Percentiles rank a stretch among this genome's conserved stretches.
phyloP scores from a whole-genome alignment of 2,113 vertebrate genomes.

The Callipepla squamata region DNA sequence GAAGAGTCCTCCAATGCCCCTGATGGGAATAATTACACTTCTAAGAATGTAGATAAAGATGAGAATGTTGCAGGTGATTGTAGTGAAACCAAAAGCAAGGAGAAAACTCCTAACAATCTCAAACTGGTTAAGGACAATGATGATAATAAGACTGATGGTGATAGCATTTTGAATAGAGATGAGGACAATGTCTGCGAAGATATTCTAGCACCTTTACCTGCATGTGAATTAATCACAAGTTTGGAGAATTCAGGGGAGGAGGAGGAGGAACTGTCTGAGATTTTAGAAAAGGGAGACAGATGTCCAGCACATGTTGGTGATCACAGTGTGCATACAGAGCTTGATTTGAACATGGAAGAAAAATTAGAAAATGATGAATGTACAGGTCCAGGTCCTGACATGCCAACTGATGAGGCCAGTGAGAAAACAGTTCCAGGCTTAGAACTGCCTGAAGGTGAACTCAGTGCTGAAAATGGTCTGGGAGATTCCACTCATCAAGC shows the following conservation, averaged over 20 bases:
- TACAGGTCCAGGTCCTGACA: not conserved
- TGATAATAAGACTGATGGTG: constrained; percentile 2
- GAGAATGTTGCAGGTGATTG: not conserved
- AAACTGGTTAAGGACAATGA: constrained; percentile 5
- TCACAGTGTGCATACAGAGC: not conserved
- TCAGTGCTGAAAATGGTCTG: not conserved
- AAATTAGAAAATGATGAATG: not conserved
- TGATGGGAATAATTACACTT: not conserved
- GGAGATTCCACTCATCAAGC: constrained; percentile 10
- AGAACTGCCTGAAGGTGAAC: not conserved
- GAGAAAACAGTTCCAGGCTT: not conserved
- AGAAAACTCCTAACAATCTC: constrained; percentile 6
- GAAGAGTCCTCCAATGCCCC: constrained; percentile 12
- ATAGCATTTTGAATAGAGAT: not conserved
- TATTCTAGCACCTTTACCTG: not conserved
- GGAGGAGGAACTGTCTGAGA: not conserved
- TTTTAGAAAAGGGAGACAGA: constrained; percentile 26
- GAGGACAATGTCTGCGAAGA: not conserved
- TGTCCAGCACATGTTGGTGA: constrained; percentile 29
- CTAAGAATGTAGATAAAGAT: not conserved
- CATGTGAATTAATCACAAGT: not conserved
- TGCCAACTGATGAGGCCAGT: not conserved
- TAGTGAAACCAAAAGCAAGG: not conserved
- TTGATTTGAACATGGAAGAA: not conserved
- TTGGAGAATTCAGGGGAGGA: not conserved